A percentile compares a stretch with the other conserved stretches of the same genome.
These are phyloP conservation scores for Eretmochelys imbricata DNA, from an alignment of 2,113 vertebrate species.

Conservation along the genomic window DNA sequence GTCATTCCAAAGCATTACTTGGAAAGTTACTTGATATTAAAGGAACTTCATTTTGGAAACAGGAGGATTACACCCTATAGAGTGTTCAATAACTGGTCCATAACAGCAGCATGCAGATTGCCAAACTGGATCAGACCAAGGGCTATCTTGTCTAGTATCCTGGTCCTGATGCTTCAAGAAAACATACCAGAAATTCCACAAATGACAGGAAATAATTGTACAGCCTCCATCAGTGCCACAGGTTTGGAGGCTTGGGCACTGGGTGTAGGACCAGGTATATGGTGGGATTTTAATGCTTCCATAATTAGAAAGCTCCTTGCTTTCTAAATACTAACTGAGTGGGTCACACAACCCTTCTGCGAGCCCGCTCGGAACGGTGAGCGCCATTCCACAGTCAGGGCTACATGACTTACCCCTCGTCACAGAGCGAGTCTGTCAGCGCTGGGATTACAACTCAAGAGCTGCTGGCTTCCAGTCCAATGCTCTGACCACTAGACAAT, in stretches of 20 bases:
- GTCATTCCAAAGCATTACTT: background rate
- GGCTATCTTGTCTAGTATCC: background rate
- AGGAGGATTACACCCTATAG: no score
- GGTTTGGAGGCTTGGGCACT: background rate
- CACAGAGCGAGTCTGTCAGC: background rate
- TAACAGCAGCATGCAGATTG: background rate
- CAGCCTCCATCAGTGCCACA: background rate
- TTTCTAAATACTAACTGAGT: background rate
- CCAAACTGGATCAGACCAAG: background rate
- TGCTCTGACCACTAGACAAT: background rate
- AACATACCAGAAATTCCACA: background rate
- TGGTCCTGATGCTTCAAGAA: background rate
- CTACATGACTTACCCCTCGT: background rate
- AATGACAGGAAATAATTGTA: background rate
- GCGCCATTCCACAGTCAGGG: background rate
- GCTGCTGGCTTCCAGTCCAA: background rate
- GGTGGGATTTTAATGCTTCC: background rate
- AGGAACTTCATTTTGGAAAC: background rate
- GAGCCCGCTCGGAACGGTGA: background rate
- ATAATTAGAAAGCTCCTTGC: background rate
- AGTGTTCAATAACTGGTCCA: background rate
- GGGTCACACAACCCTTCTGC: background rate
- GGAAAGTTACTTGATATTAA: background rate
- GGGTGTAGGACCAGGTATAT: no score
- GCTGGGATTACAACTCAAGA: background rate